phyloP scores from a whole-genome alignment of 2,113 vertebrate species.

The Ascaphus truei region DNA sequence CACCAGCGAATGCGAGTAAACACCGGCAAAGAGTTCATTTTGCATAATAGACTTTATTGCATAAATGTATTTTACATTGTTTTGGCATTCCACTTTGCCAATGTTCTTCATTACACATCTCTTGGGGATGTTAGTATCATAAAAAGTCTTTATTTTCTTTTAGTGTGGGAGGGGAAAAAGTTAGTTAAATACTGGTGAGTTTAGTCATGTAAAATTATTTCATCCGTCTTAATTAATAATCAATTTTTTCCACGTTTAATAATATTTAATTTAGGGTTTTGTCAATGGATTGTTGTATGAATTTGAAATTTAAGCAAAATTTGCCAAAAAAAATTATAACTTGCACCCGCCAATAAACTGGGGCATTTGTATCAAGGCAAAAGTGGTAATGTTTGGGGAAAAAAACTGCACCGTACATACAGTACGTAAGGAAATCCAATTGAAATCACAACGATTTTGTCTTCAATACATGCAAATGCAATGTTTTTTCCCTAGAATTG shows the following conservation, averaged over 20 bases:
- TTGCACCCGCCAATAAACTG: no score
- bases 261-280: background rate
- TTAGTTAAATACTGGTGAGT: slow-evolving; percentile 5
- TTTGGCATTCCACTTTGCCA: slow-evolving; percentile 16
- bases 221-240: no score
- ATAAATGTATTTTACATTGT: slow-evolving; percentile 32
- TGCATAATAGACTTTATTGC: slow-evolving; percentile 33
- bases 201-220: background rate
- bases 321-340: no score
- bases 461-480: no score
- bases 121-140: background rate
- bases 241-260: background rate
- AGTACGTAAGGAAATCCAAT: no score
- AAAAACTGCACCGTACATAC: no score
- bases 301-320: no score
- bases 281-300: no score
- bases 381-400: no score
- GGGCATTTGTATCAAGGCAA: no score
- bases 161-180: background rate
- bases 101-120: slow-evolving; percentile 22
- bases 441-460: no score
- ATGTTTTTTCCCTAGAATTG: no score
- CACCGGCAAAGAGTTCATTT: slow-evolving; percentile 26
- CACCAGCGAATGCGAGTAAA: slow-evolving; percentile 32
- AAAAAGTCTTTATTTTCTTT: slow-evolving; percentile 11